phyloP scores from a whole-genome alignment of 2,888 invertebrate species.

The Dusona sp. region DNA sequence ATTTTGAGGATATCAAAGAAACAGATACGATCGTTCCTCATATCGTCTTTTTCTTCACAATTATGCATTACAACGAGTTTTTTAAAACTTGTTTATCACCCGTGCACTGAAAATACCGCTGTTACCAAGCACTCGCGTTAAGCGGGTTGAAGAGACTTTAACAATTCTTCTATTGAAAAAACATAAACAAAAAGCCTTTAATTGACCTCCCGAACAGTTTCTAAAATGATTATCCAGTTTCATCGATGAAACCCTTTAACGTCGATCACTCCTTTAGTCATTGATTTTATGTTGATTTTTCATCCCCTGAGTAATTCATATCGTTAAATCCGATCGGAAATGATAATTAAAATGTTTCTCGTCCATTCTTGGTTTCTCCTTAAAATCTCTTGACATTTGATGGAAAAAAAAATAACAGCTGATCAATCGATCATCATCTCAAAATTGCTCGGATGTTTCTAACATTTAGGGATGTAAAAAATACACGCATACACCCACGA shows the following conservation, averaged over 20 bases:
- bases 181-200: background rate
- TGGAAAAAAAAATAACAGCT: background rate
- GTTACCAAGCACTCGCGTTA: slow-evolving; percentile 45
- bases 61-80: background rate
- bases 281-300: background rate
- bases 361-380: background rate
- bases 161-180: background rate
- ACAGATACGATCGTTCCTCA: background rate
- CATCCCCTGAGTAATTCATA: background rate
- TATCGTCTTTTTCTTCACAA: background rate
- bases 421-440: background rate
- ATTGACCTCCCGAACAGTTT: no score
- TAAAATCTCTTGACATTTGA: background rate
- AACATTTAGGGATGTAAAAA: background rate
- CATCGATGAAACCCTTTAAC: background rate
- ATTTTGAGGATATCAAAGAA: background rate
- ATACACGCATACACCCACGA: background rate
- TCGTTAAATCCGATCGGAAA: background rate
- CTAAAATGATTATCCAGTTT: background rate
- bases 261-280: background rate
- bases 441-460: background rate
- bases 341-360: background rate
- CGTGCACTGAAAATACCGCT: slow-evolving; percentile 13
- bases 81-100: background rate
- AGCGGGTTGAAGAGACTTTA: background rate